phyloP scores from a whole-genome alignment of 2,888 invertebrate species.

The Apomyelois bistriatella region DNA sequence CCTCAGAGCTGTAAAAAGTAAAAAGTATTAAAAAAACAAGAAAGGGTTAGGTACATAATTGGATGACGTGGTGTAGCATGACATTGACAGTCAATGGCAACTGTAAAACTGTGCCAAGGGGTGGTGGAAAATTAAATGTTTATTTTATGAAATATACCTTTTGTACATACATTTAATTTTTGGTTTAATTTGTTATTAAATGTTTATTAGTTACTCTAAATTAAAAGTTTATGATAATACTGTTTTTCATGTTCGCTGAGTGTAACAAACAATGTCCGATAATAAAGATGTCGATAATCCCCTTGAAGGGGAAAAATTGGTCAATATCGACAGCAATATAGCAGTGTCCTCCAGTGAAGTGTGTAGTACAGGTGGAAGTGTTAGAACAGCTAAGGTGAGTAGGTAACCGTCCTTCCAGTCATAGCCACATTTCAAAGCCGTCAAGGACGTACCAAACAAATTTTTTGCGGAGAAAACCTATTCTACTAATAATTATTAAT shows the following conservation, averaged over 20 bases:
- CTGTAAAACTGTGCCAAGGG: too few species aligned
- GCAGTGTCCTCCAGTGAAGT: slow-evolving; percentile 53
- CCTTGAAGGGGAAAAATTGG: slow-evolving; percentile 52
- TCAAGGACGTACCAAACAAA: neutral
- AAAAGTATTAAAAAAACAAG: too few species aligned
- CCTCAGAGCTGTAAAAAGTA: too few species aligned
- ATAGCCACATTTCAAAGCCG: neutral
- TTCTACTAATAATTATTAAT: too few species aligned
- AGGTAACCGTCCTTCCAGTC: neutral
- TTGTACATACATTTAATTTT: slow-evolving; percentile 11
- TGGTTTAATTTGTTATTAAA: slow-evolving; percentile 9
- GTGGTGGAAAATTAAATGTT: slow-evolving; percentile 27
- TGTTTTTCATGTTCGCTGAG: slow-evolving; percentile 45
- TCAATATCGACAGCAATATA: slow-evolving; percentile 53
- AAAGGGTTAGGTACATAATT: slow-evolving; percentile 10
- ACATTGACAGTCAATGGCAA: too few species aligned
- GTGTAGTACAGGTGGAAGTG: slow-evolving; percentile 57
- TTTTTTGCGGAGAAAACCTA: neutral
- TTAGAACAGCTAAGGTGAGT: slow-evolving; percentile 58
- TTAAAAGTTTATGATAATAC: slow-evolving; percentile 9
- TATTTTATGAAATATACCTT: slow-evolving; percentile 16
- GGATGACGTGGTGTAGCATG: neutral
- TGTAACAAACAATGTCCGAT: slow-evolving; percentile 63
- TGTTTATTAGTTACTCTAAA: neutral
- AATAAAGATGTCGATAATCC: slow-evolving; percentile 61